A percentile compares a stretch with the other conserved stretches of the same genome.
phyloP scores from a whole-genome alignment of 1,140 invertebrate genomes.

The Brachionus koreanus region DNA sequence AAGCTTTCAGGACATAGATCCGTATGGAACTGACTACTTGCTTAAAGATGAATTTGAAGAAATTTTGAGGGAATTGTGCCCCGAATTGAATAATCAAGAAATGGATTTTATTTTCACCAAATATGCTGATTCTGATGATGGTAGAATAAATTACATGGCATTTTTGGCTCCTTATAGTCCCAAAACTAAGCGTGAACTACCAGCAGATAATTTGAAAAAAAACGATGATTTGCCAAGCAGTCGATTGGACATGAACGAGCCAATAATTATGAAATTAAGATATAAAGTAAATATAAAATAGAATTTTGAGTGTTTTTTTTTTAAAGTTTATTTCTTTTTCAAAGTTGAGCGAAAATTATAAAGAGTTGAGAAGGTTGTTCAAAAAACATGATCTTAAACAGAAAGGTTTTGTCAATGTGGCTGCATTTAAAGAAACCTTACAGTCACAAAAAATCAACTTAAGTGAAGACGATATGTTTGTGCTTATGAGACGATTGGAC shows the following conservation, averaged over 20 bases:
- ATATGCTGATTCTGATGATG: neutral
- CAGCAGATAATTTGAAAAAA: conserved; percentile 11
- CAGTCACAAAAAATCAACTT: neutral
- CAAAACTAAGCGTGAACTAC: neutral
- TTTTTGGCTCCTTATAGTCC: conserved; percentile 31
- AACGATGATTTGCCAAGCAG: neutral
- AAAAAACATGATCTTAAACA: conserved; percentile 33
- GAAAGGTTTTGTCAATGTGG: conserved; percentile 12
- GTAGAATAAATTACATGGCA: conserved; percentile 25
- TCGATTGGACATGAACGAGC: conserved; percentile 15
- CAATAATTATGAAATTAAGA: neutral
- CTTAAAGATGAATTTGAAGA: conserved; percentile 54
- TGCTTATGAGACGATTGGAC: conserved; percentile 21
- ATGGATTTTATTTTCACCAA: conserved; percentile 47
- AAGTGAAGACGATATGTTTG: conserved; percentile 42
- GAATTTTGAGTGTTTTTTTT: neutral
- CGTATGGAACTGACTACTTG: conserved; percentile 54
- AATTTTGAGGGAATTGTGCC: conserved; percentile 54
- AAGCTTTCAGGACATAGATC: conserved; percentile 58
- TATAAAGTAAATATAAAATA: neutral
- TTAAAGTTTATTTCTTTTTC: conserved; percentile 45
- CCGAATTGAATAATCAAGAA: conserved; percentile 55
- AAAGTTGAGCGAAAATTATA: conserved; percentile 50
- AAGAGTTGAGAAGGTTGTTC: conserved; percentile 9
- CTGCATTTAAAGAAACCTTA: neutral